phyloP scores from a whole-genome alignment of 2,888 invertebrate genomes.

The Rhagonycha lutea region DNA sequence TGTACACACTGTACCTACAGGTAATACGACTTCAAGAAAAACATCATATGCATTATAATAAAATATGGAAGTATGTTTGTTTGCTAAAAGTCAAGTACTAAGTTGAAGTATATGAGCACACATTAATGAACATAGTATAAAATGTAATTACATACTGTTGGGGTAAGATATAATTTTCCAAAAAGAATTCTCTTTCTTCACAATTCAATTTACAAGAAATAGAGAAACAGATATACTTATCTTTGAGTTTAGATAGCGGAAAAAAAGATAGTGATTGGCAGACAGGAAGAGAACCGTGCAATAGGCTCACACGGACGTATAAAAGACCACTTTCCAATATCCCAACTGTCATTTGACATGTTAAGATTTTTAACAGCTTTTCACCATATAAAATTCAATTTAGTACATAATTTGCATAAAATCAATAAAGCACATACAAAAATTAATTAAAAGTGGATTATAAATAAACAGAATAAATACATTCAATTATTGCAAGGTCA shows the following conservation, averaged over 20 bases:
- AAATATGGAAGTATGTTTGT: neutral
- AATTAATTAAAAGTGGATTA: neutral
- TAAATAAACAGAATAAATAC: neutral
- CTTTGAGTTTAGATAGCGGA: constrained; percentile 23
- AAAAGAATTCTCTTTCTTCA: neutral
- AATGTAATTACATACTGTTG: neutral
- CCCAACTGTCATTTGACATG: constrained; percentile 32
- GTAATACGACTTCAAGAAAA: constrained; percentile 20
- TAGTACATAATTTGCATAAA: neutral
- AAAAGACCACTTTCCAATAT: constrained; percentile 32
- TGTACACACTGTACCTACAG: constrained; percentile 23
- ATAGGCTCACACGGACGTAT: constrained; percentile 27
- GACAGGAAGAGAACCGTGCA: constrained; percentile 30
- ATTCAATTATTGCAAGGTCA: neutral
- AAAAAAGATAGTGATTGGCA: constrained; percentile 32
- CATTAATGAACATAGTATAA: neutral
- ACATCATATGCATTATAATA: constrained; percentile 4
- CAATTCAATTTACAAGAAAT: neutral
- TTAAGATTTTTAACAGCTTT: constrained; percentile 3
- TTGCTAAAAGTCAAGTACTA: neutral
- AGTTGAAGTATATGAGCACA: neutral
- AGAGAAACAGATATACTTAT: constrained; percentile 23
- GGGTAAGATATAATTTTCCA: neutral
- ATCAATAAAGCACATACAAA: neutral
- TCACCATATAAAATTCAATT: constrained; percentile 1